Percentiles rank a stretch among this genome's conserved stretches.
These are phyloP conservation scores for Anableps anableps DNA, from an alignment of 2,797 vertebrate genomes.

Conservation along the genomic window DNA sequence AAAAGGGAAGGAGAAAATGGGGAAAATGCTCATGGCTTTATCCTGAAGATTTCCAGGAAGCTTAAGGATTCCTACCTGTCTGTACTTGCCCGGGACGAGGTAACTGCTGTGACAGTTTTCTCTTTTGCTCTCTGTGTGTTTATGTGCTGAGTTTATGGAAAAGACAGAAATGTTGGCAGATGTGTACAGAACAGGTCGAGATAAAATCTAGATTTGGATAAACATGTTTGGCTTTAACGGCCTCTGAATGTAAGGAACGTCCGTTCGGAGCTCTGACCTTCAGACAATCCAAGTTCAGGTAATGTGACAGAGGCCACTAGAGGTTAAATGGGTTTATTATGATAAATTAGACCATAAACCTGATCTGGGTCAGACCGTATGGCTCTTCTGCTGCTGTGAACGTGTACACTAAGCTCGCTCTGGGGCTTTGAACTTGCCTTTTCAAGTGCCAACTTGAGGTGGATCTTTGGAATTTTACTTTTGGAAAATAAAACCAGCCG, in stretches of 20 bases:
- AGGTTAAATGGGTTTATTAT: slow-evolving; percentile 26
- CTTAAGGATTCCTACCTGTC: slow-evolving; percentile 71
- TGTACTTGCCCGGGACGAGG: slow-evolving; percentile 75
- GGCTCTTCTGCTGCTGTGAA: slow-evolving; percentile 1
- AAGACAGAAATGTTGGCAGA: slow-evolving; percentile 17
- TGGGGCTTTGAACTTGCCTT: slow-evolving; percentile 23
- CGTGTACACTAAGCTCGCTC: not conserved
- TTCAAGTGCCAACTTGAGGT: slow-evolving; percentile 13
- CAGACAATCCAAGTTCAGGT: slow-evolving; percentile 34
- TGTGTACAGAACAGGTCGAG: slow-evolving; percentile 16
- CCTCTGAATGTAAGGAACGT: slow-evolving; percentile 21
- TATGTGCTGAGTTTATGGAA: slow-evolving; percentile 17
- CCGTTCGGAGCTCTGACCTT: slow-evolving; percentile 47
- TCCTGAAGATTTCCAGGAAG: slow-evolving; percentile 79
- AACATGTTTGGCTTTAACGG: slow-evolving; percentile 45
- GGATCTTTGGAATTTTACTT: not conserved
- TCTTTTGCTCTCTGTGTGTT: not conserved
- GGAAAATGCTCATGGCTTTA: slow-evolving; percentile 39
- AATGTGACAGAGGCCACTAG: slow-evolving; percentile 39
- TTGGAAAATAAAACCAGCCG: not conserved
- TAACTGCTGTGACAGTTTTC: slow-evolving; percentile 50
- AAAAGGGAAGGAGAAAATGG: slow-evolving; percentile 48
- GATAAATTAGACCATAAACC: slow-evolving; percentile 24
- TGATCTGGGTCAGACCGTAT: not conserved
- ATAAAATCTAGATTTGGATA: slow-evolving; percentile 16